phyloP scores from a whole-genome alignment of 2,113 vertebrate species.

The Neopipo cinnamomea region DNA sequence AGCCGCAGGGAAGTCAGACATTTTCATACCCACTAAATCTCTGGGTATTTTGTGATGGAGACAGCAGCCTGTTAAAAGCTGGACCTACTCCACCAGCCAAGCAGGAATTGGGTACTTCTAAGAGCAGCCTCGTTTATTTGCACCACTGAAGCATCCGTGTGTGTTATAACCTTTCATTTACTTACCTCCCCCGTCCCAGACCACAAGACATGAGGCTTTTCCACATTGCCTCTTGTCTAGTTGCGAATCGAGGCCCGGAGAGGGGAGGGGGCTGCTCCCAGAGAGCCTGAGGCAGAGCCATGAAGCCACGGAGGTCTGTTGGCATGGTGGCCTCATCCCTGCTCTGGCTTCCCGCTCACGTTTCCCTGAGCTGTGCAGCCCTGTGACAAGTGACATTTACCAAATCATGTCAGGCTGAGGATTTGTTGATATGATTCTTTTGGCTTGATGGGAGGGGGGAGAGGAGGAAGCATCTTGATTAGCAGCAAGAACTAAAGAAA shows the following conservation, averaged over 20 bases:
- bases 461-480: not conserved
- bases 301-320: rapidly evolving
- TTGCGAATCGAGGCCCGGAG: not conserved
- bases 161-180: not conserved
- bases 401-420: not conserved
- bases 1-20: not conserved
- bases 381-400: not conserved
- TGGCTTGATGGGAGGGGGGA: not conserved
- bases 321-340: rapidly evolving
- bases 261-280: not conserved
- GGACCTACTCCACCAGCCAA: not conserved
- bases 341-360: rapidly evolving
- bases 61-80: not conserved
- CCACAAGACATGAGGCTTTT: not conserved
- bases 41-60: not conserved
- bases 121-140: not conserved
- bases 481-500: not conserved
- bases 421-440: not conserved
- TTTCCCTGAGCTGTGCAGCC: not conserved
- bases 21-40: not conserved
- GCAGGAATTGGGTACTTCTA: not conserved
- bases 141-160: rapidly evolving
- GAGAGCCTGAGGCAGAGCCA: not conserved
- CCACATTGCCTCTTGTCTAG: not conserved
- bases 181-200: not conserved